These are phyloP conservation scores for Panagrolaimus sp. DNA, from an alignment of 1,140 invertebrate species.

Conservation along the genomic window DNA sequence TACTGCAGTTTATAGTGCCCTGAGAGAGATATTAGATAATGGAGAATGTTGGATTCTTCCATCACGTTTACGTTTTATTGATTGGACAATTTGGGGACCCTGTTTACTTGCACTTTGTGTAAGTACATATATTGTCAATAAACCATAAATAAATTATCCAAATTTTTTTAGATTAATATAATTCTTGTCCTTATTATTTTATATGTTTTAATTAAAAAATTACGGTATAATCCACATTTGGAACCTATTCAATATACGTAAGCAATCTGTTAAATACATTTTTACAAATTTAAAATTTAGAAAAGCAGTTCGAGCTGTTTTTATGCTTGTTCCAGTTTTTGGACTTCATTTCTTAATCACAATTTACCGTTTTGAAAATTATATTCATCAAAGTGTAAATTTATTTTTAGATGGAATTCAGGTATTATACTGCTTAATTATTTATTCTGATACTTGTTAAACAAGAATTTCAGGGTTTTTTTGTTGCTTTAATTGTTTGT, in stretches of 20 bases:
- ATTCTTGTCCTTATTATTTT: not conserved
- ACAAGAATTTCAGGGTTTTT: constrained; percentile 4
- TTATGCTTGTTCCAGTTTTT: constrained; percentile 6
- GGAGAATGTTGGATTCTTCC: not conserved
- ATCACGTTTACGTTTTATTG: not conserved
- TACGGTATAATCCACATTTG: constrained; percentile 16
- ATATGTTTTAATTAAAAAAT: constrained; percentile 11
- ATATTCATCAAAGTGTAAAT: not conserved
- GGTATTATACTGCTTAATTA: not conserved
- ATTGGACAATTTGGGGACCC: constrained; percentile 1
- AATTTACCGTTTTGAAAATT: not conserved
- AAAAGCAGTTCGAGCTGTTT: constrained; percentile 13
- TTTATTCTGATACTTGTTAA: not conserved
- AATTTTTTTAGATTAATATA: constrained; percentile 18
- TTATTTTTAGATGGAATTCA: constrained; percentile 13
- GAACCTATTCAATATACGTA: constrained; percentile 19
- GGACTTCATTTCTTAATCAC: constrained; percentile 12
- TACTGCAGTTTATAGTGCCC: not conserved
- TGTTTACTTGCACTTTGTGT: constrained; percentile 9
- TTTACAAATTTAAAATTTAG: constrained; percentile 3
- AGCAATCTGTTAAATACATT: not conserved
- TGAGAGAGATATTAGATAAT: constrained; percentile 5
- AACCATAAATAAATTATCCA: not conserved
- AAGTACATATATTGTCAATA: not conserved
- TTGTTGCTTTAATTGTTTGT: constrained; percentile 13